These are phyloP conservation scores for Acomys russatus DNA, from an alignment of 2,797 vertebrate genomes.

Conservation along the genomic window DNA sequence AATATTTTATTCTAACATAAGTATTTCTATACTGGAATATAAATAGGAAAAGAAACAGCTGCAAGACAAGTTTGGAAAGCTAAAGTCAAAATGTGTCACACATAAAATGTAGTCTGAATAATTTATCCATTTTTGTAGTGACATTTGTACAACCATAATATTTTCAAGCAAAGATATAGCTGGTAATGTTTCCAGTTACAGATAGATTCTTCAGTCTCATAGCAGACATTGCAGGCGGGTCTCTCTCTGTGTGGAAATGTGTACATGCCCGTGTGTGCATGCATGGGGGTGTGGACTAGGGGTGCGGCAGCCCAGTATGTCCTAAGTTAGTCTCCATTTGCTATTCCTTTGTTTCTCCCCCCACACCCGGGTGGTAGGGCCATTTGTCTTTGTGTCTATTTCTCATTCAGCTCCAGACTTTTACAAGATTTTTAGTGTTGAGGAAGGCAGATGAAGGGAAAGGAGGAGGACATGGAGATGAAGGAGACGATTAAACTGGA, in stretches of 20 bases:
- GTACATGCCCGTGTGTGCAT: conserved; percentile 15
- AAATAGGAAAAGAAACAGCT: background rate
- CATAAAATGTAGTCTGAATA: background rate
- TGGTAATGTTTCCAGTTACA: conserved; percentile 14
- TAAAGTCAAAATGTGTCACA: conserved; percentile 7
- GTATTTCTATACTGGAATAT: background rate
- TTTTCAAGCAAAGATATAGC: background rate
- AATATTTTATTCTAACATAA: conserved; percentile 7
- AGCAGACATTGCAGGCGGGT: no score
- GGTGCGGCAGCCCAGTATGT: conserved; percentile 83
- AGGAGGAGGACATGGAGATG: conserved; percentile 93
- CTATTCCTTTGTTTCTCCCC: conserved; percentile 29
- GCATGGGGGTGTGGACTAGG: conserved; percentile 86
- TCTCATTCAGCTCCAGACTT: conserved; percentile 82
- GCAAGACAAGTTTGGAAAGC: background rate
- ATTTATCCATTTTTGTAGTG: conserved; percentile 39
- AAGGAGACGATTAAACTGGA: conserved; percentile 94
- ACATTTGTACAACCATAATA: background rate
- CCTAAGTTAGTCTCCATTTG: conserved; percentile 70
- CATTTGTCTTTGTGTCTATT: conserved; percentile 72
- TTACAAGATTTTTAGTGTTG: conserved; percentile 32
- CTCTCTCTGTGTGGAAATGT: background rate
- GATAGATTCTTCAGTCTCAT: background rate
- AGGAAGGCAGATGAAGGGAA: conserved; percentile 56
- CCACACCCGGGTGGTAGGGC: conserved; percentile 63